phyloP scores from a whole-genome alignment of 2,113 vertebrate genomes.

The Mobula hypostoma region DNA sequence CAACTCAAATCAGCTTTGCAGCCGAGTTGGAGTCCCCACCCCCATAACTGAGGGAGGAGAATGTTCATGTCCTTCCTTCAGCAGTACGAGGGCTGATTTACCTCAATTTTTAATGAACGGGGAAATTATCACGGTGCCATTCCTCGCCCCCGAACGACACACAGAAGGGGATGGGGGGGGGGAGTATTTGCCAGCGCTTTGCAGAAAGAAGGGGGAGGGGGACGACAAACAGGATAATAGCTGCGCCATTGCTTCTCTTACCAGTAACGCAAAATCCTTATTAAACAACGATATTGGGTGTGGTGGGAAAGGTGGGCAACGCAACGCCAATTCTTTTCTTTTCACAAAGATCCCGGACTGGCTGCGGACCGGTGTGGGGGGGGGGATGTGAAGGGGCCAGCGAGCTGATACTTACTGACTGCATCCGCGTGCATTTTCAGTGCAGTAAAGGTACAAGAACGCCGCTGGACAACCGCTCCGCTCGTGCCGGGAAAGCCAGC shows the following conservation, averaged over 20 bases:
- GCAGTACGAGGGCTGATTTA: not conserved
- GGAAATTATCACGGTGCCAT: not conserved
- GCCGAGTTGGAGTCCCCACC: not conserved
- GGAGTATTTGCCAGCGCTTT: not conserved
- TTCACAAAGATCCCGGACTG: too few species aligned
- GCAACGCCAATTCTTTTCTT: not conserved
- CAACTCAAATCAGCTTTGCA: not conserved
- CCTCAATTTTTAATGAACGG: not conserved
- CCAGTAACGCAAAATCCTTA: not conserved
- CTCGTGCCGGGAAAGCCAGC: slow-evolving; percentile 44
- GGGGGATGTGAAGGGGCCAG: not conserved
- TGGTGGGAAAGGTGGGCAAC: too few species aligned
- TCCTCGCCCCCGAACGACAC: not conserved
- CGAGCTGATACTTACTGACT: slow-evolving; percentile 82
- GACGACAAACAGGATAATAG: not conserved
- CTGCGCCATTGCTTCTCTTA: not conserved
- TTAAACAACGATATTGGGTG: not conserved
- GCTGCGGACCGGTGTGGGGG: not conserved
- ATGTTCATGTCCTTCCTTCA: not conserved
- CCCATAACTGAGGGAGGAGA: not conserved
- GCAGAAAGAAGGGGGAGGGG: too few species aligned
- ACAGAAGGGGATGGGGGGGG: not conserved
- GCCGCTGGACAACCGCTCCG: slow-evolving; percentile 52
- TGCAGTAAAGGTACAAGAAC: slow-evolving; percentile 61
- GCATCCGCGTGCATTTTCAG: slow-evolving; percentile 99